Conservation (phyloP, 2,888 invertebrate species). For the Phymatocera aterrima region DNA sequence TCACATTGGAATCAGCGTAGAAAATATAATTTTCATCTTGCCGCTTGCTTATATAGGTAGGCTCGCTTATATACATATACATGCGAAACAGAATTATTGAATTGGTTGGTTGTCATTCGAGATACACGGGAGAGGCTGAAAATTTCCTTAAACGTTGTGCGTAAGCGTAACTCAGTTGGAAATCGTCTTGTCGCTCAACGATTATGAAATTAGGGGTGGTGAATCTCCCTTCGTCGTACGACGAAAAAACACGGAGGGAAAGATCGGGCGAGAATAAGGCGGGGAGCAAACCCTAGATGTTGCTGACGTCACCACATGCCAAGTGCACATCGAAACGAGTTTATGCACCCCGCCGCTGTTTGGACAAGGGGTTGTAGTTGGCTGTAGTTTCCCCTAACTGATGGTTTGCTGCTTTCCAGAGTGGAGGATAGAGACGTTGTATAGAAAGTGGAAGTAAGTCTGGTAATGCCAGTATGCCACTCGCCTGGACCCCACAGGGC, state of each 20-base stretch:
- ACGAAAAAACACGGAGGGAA: neutral
- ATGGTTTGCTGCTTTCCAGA: slow-evolving; percentile 8
- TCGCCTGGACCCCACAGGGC: neutral
- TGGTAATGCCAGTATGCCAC: slow-evolving; percentile 32
- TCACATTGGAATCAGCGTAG: neutral
- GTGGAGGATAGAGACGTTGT: slow-evolving; percentile 7
- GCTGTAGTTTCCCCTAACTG: slow-evolving; percentile 23
- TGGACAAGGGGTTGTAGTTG: slow-evolving; percentile 35
- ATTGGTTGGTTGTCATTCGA: neutral
- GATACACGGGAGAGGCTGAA: neutral
- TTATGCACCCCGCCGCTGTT: slow-evolving; percentile 17
- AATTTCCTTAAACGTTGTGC: neutral
- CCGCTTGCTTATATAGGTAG: no score
- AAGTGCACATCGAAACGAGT: slow-evolving; percentile 34
- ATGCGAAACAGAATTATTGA: neutral
- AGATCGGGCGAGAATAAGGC: slow-evolving; percentile 1
- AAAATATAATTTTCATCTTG: neutral
- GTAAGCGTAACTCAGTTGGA: neutral
- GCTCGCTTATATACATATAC: no score
- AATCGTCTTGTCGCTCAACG: slow-evolving; percentile 11
- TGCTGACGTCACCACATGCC: slow-evolving; percentile 37
- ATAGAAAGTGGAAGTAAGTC: slow-evolving; percentile 8
- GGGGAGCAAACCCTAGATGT: neutral
- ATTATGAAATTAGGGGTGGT: slow-evolving; percentile 10
- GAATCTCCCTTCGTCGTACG: neutral